phyloP scores from a whole-genome alignment of 2,797 vertebrate genomes.

The Ctenosaura bakeri region DNA sequence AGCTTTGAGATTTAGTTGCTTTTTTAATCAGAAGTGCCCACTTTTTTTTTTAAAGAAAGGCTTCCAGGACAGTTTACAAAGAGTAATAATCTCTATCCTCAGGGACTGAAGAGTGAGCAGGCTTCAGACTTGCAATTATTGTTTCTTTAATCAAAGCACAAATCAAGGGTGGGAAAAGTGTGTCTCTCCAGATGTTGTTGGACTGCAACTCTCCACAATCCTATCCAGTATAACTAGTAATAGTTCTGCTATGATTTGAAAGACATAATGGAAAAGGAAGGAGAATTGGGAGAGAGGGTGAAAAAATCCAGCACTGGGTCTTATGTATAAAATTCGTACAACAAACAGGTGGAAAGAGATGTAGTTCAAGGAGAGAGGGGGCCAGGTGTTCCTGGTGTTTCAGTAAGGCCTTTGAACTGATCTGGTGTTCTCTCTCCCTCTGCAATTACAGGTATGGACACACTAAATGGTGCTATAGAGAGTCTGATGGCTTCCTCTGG shows the following conservation, averaged over 20 bases:
- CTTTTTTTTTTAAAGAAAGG: background rate
- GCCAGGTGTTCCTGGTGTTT: background rate
- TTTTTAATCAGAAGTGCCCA: too few relatives aligned
- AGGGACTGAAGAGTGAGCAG: background rate
- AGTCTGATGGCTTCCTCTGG: conserved; percentile 87
- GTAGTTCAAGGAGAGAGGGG: background rate
- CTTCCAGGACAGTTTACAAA: background rate
- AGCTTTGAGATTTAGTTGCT: background rate
- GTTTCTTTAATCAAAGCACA: background rate
- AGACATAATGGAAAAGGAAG: background rate
- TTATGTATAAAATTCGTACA: background rate
- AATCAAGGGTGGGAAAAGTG: too few relatives aligned
- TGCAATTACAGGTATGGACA: conserved; percentile 90
- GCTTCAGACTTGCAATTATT: background rate
- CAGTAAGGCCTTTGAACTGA: background rate
- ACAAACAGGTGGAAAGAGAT: background rate
- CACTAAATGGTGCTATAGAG: conserved; percentile 96
- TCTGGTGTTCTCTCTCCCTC: background rate
- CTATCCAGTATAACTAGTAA: too few relatives aligned
- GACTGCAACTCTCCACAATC: too few relatives aligned
- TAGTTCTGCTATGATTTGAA: background rate
- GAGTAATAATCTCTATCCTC: background rate
- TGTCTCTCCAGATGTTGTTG: too few relatives aligned
- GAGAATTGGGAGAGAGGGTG: too few relatives aligned
- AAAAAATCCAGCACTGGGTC: background rate